phyloP scores from a whole-genome alignment of 2,888 invertebrate species.

The Cordilura impudica region DNA sequence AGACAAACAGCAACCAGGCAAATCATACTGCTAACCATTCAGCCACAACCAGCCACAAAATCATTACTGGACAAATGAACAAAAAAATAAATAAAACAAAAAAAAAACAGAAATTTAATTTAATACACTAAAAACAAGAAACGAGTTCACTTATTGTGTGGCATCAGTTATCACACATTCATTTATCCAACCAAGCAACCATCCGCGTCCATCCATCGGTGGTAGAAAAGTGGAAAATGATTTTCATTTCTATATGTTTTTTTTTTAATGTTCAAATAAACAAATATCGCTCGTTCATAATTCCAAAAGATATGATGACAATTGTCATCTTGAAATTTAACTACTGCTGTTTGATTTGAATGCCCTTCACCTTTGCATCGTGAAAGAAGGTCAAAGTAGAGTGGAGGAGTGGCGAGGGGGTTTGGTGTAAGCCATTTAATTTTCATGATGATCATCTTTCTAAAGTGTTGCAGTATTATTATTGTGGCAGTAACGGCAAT shows the following conservation, averaged over 20 bases:
- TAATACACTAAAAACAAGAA: slow-evolving; percentile 42
- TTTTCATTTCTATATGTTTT: slow-evolving; percentile 68
- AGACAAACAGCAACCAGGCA: slow-evolving; percentile 26
- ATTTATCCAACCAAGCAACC: slow-evolving; percentile 49
- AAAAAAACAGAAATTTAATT: slow-evolving; percentile 48
- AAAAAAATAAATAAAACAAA: slow-evolving; percentile 1
- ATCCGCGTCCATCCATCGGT: background rate
- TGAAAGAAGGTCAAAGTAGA: slow-evolving; percentile 14
- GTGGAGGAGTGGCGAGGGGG: background rate
- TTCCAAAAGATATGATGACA: slow-evolving; percentile 64
- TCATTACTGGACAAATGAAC: slow-evolving; percentile 60
- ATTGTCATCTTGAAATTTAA: slow-evolving; percentile 17
- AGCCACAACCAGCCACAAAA: slow-evolving; percentile 58
- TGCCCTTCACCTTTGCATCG: slow-evolving; percentile 23
- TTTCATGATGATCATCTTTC: slow-evolving; percentile 26
- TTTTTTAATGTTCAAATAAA: too few relatives aligned
- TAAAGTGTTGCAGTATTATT: slow-evolving; percentile 39
- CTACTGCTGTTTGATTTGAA: background rate
- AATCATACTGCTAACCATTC: slow-evolving; percentile 27
- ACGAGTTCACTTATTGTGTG: slow-evolving; percentile 59
- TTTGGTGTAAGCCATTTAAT: slow-evolving; percentile 44
- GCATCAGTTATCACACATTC: slow-evolving; percentile 65
- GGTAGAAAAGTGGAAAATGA: slow-evolving; percentile 62
- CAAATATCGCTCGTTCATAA: too few relatives aligned
- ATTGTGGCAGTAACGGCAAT: slow-evolving; percentile 56